phyloP scores from a whole-genome alignment of 1,140 invertebrate species.

The Manduca sexta region DNA sequence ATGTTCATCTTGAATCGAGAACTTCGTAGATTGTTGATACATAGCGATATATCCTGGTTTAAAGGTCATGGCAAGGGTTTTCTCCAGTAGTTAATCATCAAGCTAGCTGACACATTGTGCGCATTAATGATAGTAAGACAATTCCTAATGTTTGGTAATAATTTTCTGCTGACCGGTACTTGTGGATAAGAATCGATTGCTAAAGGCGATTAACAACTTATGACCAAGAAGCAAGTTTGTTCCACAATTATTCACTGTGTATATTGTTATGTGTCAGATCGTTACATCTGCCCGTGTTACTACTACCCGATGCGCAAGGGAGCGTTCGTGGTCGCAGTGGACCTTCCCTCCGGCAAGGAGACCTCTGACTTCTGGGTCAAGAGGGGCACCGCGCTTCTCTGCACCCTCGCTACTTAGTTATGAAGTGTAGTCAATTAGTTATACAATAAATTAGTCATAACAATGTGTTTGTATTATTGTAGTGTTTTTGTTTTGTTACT shows the following conservation, averaged over 20 bases:
- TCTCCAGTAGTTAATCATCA: too few species aligned
- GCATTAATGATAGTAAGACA: too few species aligned
- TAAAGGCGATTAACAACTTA: too few species aligned
- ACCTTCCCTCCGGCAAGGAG: constrained; percentile 82
- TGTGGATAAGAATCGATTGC: too few species aligned
- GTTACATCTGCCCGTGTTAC: constrained; percentile 87
- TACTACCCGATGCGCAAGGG: constrained; percentile 87
- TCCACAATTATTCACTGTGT: background rate
- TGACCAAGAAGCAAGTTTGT: background rate
- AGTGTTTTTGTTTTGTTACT: too few species aligned
- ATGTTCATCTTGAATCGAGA: too few species aligned
- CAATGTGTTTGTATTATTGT: background rate
- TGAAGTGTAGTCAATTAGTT: background rate
- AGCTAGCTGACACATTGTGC: too few species aligned
- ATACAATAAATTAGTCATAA: background rate
- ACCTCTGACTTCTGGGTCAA: constrained; percentile 87
- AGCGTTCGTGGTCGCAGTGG: constrained; percentile 86
- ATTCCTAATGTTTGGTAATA: too few species aligned
- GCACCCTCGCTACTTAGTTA: constrained; percentile 78
- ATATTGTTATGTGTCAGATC: constrained; percentile 65
- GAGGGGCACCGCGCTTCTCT: constrained; percentile 85
- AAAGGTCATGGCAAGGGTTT: too few species aligned
- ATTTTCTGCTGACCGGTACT: too few species aligned
- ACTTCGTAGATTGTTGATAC: too few species aligned
- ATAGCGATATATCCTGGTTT: too few species aligned